Base-by-base conservation (phyloP, 2,797 vertebrate genomes). In the Cercopithecus neglectus region DNA sequence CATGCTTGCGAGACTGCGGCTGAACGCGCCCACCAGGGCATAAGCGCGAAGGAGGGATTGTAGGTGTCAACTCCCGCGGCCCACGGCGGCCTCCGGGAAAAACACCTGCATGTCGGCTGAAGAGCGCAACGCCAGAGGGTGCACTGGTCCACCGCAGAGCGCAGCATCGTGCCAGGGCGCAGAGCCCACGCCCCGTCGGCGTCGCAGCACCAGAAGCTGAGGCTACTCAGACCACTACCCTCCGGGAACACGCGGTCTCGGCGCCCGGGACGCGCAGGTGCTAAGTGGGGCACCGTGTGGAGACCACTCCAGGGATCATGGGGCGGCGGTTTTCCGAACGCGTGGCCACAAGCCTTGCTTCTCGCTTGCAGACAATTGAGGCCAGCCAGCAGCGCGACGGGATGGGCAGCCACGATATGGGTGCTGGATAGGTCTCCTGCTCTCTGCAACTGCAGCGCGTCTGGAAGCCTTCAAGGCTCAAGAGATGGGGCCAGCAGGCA, bases 291-390 rank as follows among this genome's bases (percentile, higher is more conserved):
- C 14, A 78, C 46, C 2, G 22, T 12, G 9, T n/a, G 75, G 80
- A 50, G 95, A 22, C 94, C 96, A 46, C 98, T 98, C 99, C 99
- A 99, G 48, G 41, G 97, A 61, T 72, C 90, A 4, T 98, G 98
- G 2, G 99, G 99, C 72, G 98, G 86, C 55, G 99, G 98, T 94
- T 99, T 99, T 89, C 99, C 98, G 33, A 93, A 99, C 6, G 99
- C 98, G 1, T 99, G 98, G 97, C 99, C 98, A 89, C 99, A 99
- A 92, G 61, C 8, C 33, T 96, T 98, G 4, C 98, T 75, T 53
- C 98, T 98, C 2, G 8, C 93, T 97, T 70, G 97, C 39, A 97
- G 98, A 93, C 99, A 99, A 1, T 96, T 97, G 97, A 99, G 99
- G 46, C 99, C 99, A 0, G 98, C 96, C 50, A 98, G 96, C 53